Percentiles rank a stretch among this genome's conserved stretches.
These are phyloP conservation scores for Lycodopsis pacificus DNA, from an alignment of 2,797 vertebrate genomes.

Conservation along the genomic window DNA sequence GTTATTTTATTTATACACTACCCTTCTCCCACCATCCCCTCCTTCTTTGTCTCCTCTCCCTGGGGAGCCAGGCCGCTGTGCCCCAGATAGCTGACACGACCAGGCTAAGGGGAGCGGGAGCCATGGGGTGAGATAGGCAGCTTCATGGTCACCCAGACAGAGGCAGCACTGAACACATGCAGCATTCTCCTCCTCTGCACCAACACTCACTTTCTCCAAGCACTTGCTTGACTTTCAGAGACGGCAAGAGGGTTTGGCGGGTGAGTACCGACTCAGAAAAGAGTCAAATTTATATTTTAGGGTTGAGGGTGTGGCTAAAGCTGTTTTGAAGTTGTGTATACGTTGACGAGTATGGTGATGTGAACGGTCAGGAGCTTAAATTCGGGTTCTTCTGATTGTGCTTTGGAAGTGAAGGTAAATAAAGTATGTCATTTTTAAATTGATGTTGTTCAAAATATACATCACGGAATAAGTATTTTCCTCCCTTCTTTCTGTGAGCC, in stretches of 20 bases:
- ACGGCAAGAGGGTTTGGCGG: conserved; percentile 16
- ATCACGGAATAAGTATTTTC: conserved; percentile 14
- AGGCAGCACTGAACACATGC: conserved; percentile 57
- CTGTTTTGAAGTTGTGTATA: not conserved
- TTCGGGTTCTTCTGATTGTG: not conserved
- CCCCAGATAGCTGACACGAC: conserved; percentile 78
- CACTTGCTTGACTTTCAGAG: conserved; percentile 58
- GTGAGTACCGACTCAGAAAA: not conserved
- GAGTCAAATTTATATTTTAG: conserved; percentile 23
- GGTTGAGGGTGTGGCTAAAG: not conserved
- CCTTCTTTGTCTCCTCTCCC: conserved; percentile 62
- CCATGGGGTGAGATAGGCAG: conserved; percentile 52
- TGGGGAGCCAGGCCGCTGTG: conserved; percentile 68
- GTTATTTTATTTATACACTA: conserved; percentile 81
- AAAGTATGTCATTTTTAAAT: not conserved
- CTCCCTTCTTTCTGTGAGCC: conserved; percentile 30
- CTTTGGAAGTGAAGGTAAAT: conserved; percentile 4
- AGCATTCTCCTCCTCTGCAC: conserved; percentile 57
- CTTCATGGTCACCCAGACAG: conserved; percentile 64
- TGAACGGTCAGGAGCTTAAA: not conserved
- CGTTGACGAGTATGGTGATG: not conserved
- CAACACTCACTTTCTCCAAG: conserved; percentile 36
- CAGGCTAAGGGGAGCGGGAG: conserved; percentile 58
- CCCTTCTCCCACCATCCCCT: conserved; percentile 21
- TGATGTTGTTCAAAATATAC: conserved; percentile 1